Evolutionary conservation across 2,888 invertebrate genomes (phyloP).

Genomic region (Brachycybe producta): DNA sequence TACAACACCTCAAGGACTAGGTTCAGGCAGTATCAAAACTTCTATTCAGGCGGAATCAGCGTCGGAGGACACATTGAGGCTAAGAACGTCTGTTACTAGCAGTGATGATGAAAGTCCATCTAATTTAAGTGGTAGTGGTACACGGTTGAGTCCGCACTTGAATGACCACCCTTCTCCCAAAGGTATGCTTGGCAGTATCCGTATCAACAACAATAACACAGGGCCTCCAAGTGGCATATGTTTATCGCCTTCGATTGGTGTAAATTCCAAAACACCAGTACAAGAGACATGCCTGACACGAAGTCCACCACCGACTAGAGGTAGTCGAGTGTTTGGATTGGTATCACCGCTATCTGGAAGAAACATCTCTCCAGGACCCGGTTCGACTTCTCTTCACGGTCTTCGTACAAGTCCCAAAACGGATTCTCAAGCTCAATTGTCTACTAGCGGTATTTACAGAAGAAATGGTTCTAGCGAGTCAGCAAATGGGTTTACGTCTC

Average conservation of each 20-base stretch:
- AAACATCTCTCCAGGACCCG: background rate
- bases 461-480: too few species aligned
- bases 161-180: background rate
- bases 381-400: background rate
- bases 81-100: too few species aligned
- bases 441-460: too few species aligned
- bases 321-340: background rate
- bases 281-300: background rate
- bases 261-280: too few species aligned
- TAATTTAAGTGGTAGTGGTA: background rate
- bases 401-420: constrained; percentile 8
- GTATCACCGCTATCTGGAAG: background rate
- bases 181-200: background rate
- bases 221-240: background rate
- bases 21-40: too few species aligned
- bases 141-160: background rate
- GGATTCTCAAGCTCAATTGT: too few species aligned
- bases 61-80: too few species aligned
- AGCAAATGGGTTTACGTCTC: too few species aligned
- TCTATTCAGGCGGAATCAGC: background rate
- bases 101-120: background rate
- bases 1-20: background rate
- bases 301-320: background rate
- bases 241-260: too few species aligned
- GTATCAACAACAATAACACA: background rate